Conservation (phyloP, 2,797 vertebrate genomes). For the Malurus leucopterus region DNA sequence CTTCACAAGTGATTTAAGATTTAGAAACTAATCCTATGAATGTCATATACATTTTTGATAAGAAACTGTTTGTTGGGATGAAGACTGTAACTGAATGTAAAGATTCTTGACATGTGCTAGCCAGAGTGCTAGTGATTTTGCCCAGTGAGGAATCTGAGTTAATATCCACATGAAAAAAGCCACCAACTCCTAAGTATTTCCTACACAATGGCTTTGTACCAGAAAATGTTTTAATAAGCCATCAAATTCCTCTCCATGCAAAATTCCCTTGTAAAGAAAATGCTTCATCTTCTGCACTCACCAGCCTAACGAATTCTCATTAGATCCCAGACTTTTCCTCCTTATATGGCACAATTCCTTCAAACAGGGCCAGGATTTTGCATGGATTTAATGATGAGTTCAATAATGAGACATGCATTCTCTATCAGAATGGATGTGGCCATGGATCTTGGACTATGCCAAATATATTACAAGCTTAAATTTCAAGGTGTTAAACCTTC, state of each 20-base stretch:
- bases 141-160: not conserved
- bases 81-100: not conserved
- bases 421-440: not conserved
- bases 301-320: not conserved
- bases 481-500: not conserved
- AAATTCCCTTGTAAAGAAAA: not conserved
- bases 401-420: not conserved
- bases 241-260: not conserved
- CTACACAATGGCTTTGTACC: not conserved
- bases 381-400: not conserved
- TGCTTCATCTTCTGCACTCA: not conserved
- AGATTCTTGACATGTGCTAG: not conserved
- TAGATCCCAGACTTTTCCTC: not conserved
- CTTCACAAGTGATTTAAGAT: not conserved
- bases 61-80: not conserved
- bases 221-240: not conserved
- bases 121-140: not conserved
- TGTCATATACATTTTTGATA: not conserved
- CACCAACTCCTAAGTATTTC: not conserved
- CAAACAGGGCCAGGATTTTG: not conserved
- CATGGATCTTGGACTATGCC: not conserved
- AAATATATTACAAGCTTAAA: not conserved
- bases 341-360: not conserved
- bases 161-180: not conserved
- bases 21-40: not conserved